Conservation (phyloP, 2,797 vertebrate genomes). For the Trachops cirrhosus region DNA sequence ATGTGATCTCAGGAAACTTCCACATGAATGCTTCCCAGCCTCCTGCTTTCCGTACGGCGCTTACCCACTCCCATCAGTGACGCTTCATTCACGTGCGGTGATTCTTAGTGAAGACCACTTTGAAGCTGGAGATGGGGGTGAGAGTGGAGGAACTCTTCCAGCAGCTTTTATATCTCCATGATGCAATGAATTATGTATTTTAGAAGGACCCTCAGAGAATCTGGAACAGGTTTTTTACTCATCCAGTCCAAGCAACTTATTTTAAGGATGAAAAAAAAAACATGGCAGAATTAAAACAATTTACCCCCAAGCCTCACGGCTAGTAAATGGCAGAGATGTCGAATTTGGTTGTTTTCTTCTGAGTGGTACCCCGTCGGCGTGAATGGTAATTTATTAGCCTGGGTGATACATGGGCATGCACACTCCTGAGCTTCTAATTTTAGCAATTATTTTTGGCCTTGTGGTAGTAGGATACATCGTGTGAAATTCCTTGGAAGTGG, state of each 20-base stretch:
- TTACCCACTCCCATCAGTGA: not conserved
- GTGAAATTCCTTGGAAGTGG: constrained; percentile 33
- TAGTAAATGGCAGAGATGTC: not conserved
- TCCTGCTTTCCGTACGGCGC: not conserved
- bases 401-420: not conserved
- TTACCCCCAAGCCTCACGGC: not conserved
- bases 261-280: constrained; percentile 21
- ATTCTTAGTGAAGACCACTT: not conserved
- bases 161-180: not conserved
- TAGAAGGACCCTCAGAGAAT: not conserved
- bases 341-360: not conserved
- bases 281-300: not conserved
- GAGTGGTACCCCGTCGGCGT: not conserved
- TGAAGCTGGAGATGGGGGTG: not conserved
- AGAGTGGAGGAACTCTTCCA: not conserved
- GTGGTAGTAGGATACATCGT: not conserved
- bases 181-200: not conserved
- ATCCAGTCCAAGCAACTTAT: not conserved
- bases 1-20: not conserved
- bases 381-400: not conserved
- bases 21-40: rapidly evolving
- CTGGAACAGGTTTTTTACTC: not conserved
- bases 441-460: not conserved
- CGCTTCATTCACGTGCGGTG: not conserved
- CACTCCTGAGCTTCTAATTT: constrained; percentile 13